These are phyloP conservation scores for Coluber constrictor DNA, from an alignment of 2,797 vertebrate genomes.

Conservation along the genomic window DNA sequence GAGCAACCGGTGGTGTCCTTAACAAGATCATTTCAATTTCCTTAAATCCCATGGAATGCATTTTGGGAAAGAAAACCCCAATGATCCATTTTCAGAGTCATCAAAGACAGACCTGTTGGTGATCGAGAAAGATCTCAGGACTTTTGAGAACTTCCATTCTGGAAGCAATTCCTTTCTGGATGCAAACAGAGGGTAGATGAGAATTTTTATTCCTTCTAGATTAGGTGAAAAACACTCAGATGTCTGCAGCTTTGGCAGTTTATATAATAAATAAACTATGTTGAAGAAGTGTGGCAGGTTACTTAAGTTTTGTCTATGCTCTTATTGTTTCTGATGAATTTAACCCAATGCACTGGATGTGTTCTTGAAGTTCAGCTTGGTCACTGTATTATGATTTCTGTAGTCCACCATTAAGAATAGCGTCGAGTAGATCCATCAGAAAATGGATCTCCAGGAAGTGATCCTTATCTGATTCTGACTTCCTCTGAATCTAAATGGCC, in stretches of 20 bases:
- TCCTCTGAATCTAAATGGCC: background rate
- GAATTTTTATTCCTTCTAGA: background rate
- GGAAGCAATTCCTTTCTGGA: background rate
- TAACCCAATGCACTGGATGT: background rate
- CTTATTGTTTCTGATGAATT: background rate
- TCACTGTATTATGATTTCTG: background rate
- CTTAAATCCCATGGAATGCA: too few species aligned
- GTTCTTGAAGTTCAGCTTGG: background rate
- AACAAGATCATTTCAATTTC: too few species aligned
- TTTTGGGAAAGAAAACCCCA: background rate
- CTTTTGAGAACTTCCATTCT: background rate
- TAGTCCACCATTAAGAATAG: background rate
- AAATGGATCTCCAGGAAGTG: background rate
- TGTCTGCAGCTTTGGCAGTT: background rate
- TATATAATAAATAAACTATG: too few species aligned
- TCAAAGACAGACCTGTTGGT: background rate
- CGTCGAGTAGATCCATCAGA: too few species aligned
- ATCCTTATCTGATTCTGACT: background rate
- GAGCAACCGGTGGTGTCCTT: background rate
- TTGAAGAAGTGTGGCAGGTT: background rate
- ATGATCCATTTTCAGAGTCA: accelerated
- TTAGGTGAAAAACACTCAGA: background rate
- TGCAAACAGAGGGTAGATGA: background rate
- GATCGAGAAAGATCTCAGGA: background rate
- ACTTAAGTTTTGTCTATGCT: background rate